Conservation (phyloP, 1,140 invertebrate species). For the Bilobella aurantiaca region DNA sequence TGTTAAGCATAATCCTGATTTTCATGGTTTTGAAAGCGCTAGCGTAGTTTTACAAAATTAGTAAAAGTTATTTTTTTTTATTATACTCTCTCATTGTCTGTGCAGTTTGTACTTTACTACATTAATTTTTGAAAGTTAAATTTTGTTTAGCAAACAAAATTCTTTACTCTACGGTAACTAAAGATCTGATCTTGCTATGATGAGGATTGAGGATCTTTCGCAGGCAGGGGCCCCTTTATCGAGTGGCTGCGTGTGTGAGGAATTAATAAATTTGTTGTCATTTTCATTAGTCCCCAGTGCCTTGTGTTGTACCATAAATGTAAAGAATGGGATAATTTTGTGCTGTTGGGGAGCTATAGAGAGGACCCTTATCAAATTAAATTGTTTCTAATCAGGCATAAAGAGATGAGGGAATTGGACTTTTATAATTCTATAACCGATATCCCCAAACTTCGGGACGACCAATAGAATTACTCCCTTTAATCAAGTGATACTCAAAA, state of each 20-base stretch:
- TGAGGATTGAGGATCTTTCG: no score
- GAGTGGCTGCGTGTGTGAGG: conserved; percentile 22
- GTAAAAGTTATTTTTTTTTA: no score
- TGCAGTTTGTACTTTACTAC: no score
- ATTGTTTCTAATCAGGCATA: conserved; percentile 34
- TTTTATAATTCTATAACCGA: conserved; percentile 27
- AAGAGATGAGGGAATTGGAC: conserved; percentile 16
- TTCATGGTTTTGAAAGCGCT: no score
- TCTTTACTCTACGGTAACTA: no score
- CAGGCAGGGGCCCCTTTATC: no score
- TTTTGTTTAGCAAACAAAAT: no score
- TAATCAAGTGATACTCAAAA: conserved; percentile 19
- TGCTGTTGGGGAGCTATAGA: conserved; percentile 22
- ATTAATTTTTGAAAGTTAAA: no score
- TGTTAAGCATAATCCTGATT: no score
- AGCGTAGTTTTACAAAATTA: no score
- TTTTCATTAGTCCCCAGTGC: conserved; percentile 35
- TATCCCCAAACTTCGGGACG: conserved; percentile 14
- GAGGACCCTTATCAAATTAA: conserved; percentile 35
- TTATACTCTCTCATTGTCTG: no score
- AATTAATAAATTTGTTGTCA: conserved; percentile 36
- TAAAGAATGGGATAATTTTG: conserved; percentile 34
- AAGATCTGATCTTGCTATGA: no score
- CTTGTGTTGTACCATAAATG: conserved; percentile 35
- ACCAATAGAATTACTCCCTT: conserved; percentile 11